These are phyloP conservation scores for Synanceia verrucosa DNA, from an alignment of 2,797 vertebrate species.

Conservation along the genomic window DNA sequence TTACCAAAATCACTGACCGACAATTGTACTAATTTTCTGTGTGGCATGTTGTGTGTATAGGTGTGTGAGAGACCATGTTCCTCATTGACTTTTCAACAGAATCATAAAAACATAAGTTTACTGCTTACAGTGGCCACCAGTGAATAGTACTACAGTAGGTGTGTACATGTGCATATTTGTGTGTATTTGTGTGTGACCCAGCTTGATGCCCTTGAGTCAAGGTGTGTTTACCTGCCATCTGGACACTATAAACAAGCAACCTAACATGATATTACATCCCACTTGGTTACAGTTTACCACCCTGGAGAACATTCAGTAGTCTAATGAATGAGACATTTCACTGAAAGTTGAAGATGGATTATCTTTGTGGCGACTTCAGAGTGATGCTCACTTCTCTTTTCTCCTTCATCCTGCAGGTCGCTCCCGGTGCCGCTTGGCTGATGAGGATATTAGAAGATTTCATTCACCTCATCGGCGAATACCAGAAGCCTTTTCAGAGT, in stretches of 20 bases:
- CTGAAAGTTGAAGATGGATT: not conserved
- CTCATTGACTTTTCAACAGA: constrained; percentile 28
- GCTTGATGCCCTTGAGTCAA: constrained; percentile 43
- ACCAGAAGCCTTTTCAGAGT: constrained; percentile 97
- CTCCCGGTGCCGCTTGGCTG: constrained; percentile 92
- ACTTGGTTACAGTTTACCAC: constrained; percentile 36
- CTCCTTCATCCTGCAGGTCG: constrained; percentile 82
- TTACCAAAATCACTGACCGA: not conserved
- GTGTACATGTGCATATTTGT: constrained; percentile 6
- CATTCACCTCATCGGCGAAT: constrained; percentile 95
- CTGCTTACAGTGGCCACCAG: constrained; percentile 8
- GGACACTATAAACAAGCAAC: constrained; percentile 54
- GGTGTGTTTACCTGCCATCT: constrained; percentile 62
- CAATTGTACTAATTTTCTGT: not conserved
- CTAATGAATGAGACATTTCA: constrained; percentile 11
- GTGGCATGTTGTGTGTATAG: not conserved
- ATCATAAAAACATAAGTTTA: constrained; percentile 47
- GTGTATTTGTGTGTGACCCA: constrained; percentile 25
- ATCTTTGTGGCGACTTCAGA: not conserved
- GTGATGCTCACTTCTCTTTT: not conserved
- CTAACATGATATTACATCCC: constrained; percentile 29
- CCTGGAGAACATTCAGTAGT: constrained; percentile 9
- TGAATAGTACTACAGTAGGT: constrained; percentile 10
- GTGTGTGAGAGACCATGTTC: not conserved
- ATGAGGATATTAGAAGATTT: constrained; percentile 98